Conservation (phyloP, 2,113 vertebrate species). For the Aspiorhynchus laticeps region DNA sequence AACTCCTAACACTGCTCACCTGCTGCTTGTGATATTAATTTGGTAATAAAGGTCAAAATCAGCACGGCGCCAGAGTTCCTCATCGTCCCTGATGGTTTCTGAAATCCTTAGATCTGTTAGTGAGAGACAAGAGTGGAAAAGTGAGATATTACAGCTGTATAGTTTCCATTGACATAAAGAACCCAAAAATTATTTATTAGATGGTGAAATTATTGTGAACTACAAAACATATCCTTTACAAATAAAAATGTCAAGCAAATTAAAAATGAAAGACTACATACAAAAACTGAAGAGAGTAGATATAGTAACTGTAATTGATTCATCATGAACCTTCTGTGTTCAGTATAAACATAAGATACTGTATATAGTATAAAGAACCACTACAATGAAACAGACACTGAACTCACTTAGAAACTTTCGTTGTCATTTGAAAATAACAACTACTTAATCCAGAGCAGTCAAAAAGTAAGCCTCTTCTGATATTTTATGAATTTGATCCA, state of each 20-base stretch:
- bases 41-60: neutral
- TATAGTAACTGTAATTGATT: neutral
- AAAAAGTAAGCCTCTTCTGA: neutral
- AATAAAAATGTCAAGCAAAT: neutral
- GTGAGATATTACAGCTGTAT: neutral
- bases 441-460: neutral
- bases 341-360: neutral
- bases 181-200: neutral
- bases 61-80: neutral
- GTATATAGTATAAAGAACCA: neutral
- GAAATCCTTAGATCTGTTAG: neutral
- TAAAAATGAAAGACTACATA: neutral
- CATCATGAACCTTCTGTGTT: neutral
- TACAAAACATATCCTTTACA: neutral
- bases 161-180: neutral
- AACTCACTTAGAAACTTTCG: neutral
- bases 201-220: neutral
- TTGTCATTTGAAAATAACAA: neutral
- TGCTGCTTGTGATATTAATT: constrained; percentile 15
- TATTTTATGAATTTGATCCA: neutral
- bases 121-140: neutral
- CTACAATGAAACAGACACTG: neutral
- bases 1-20: constrained; percentile 26
- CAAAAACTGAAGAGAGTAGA: neutral
- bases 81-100: constrained; percentile 24